Base-by-base conservation (phyloP, 2,888 invertebrate species). In the Leptinotarsa haldemani region DNA sequence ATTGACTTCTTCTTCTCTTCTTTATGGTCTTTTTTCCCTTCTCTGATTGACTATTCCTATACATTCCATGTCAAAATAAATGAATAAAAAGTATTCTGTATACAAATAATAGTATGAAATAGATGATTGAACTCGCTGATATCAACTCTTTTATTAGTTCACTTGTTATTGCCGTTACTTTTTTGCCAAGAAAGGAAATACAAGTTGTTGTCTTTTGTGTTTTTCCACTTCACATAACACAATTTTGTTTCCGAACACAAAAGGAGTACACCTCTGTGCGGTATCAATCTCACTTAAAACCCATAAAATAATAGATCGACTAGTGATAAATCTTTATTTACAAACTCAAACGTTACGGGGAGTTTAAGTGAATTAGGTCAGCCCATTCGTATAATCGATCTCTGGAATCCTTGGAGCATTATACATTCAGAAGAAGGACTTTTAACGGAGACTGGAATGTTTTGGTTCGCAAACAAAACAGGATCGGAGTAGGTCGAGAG, bases 331-430 rank as follows among this genome's bases (percentile, higher is more conserved):
- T 78, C 77, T 77, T 71, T 73, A 78, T 78, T 77, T 73, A 68
- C 70, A 73, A 50, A 72, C 73, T 71, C 63, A 72, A 77, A 68
- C 50, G 73, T 70, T 75, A 69, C 69, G 53, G 71, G 46, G 64
- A 71, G 73, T 69, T 68, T 69, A 73, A 76, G 73, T 79, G 76
- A 77, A 76, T 77, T 75, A 74, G 77, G 79, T 79, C 76, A 77
- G 73, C 73, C 73, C 76, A 56, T 67, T 58, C 71, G 73, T 67
- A 71, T 70, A 76, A 77, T 77, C 74, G 74, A 78, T 74, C 69
- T 73, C 48, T 25, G 53, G 22, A 30, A 69, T 74, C 69, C 71
- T 71, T 30, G 30, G 69, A 67, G 69, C 70, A 77, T 77, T 77
- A 74, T 70, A 69, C 69, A 74, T 76, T 73, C 73, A 71, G 56